Percentiles rank a stretch among this genome's conserved stretches.
phyloP scores from a whole-genome alignment of 2,888 invertebrate genomes.

The Oasisia sp. region DNA sequence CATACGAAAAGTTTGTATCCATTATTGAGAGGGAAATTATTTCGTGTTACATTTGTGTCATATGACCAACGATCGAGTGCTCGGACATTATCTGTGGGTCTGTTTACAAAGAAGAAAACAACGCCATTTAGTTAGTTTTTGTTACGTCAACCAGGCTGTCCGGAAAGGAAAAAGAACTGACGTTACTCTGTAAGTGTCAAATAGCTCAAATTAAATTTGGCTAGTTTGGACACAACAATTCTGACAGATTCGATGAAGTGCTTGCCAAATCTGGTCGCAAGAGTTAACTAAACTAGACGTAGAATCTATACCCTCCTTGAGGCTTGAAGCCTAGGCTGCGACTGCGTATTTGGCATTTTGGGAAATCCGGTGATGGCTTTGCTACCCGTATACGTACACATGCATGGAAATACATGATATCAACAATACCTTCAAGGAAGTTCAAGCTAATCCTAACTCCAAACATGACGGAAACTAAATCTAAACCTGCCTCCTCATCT shows the following conservation, averaged over 20 bases:
- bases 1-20: neutral
- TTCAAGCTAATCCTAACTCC: no score
- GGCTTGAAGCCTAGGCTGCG: neutral
- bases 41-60: constrained; percentile 4
- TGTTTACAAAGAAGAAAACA: neutral
- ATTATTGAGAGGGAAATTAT: neutral
- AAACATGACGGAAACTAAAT: no score
- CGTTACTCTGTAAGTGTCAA: neutral
- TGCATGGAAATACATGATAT: no score
- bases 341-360: neutral
- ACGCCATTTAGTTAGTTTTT: neutral
- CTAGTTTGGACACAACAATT: neutral
- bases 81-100: neutral
- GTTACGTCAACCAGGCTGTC: neutral
- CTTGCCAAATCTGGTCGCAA: neutral
- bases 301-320: no score
- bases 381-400: no score
- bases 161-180: neutral
- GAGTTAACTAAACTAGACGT: neutral
- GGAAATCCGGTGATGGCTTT: no score
- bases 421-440: no score
- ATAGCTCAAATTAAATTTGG: neutral
- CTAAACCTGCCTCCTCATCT: no score
- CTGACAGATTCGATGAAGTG: neutral
- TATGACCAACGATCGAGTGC: neutral